phyloP scores from a whole-genome alignment of 1,140 invertebrate species.

The Drosophila grimshawi region DNA sequence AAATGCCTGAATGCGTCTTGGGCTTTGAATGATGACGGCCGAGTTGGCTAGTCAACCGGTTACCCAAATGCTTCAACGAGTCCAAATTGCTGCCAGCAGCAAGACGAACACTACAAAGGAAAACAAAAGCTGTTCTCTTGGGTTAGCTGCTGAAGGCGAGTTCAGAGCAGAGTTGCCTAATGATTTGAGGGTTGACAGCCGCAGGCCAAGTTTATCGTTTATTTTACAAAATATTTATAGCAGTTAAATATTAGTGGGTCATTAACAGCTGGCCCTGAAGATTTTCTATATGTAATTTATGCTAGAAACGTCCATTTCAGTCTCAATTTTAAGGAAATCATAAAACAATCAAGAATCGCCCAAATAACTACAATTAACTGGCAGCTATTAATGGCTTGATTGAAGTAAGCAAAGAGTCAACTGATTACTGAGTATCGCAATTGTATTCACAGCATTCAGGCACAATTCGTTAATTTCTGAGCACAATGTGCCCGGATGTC shows the following conservation, averaged over 20 bases:
- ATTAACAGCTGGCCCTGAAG: no score
- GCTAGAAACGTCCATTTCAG: no score
- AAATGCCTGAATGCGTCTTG: constrained; percentile 27
- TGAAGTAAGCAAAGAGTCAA: not conserved
- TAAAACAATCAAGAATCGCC: no score
- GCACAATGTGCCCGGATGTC: constrained; percentile 51
- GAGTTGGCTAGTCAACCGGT: constrained; percentile 5
- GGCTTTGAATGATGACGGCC: constrained; percentile 58
- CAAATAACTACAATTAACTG: not conserved
- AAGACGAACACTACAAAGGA: not conserved
- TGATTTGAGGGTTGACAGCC: no score
- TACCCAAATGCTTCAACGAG: constrained; percentile 19
- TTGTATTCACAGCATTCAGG: not conserved
- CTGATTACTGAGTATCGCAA: constrained; percentile 7
- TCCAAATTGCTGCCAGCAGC: constrained; percentile 4
- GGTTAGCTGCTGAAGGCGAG: not conserved
- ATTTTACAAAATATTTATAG: no score
- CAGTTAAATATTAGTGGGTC: no score
- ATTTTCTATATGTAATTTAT: no score
- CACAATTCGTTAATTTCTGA: not conserved
- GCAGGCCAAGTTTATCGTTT: not conserved
- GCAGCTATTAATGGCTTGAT: not conserved
- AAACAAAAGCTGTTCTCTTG: not conserved
- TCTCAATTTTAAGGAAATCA: no score
- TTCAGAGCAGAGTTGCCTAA: no score